Percentiles rank a stretch among this genome's conserved stretches.
These are phyloP conservation scores for Turdus rufiventris DNA, from an alignment of 2,113 vertebrate species.

Conservation along the genomic window DNA sequence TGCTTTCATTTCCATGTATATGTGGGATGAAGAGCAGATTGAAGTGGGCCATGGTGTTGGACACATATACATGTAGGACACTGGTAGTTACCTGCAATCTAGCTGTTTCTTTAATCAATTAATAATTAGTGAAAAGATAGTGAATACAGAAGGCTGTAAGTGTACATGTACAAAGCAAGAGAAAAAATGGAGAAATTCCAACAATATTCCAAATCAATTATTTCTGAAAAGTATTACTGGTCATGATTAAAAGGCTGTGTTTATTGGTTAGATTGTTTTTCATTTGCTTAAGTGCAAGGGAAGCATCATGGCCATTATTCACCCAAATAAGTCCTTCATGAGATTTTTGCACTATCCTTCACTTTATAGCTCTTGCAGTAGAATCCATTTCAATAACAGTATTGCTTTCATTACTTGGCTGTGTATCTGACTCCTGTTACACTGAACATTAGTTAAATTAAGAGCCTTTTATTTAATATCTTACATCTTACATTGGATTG, in stretches of 20 bases:
- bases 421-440: neutral
- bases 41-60: neutral
- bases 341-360: neutral
- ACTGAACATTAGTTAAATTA: neutral
- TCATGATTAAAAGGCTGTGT: neutral
- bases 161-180: neutral
- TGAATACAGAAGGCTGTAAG: neutral
- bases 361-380: neutral
- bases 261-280: neutral
- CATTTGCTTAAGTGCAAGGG: slow-evolving; percentile 10
- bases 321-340: neutral
- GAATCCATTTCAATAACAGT: neutral
- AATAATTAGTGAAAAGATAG: neutral
- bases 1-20: neutral
- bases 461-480: neutral
- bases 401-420: slow-evolving; percentile 26
- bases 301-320: neutral
- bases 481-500: neutral
- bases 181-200: neutral
- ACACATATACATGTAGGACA: neutral
- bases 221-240: neutral
- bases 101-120: neutral
- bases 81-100: neutral
- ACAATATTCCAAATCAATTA: neutral
- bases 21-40: neutral